A percentile compares a stretch with the other conserved stretches of the same genome.
Evolutionary conservation across 2,113 vertebrate genomes (phyloP).

Genomic region (Barbus barbus): DNA sequence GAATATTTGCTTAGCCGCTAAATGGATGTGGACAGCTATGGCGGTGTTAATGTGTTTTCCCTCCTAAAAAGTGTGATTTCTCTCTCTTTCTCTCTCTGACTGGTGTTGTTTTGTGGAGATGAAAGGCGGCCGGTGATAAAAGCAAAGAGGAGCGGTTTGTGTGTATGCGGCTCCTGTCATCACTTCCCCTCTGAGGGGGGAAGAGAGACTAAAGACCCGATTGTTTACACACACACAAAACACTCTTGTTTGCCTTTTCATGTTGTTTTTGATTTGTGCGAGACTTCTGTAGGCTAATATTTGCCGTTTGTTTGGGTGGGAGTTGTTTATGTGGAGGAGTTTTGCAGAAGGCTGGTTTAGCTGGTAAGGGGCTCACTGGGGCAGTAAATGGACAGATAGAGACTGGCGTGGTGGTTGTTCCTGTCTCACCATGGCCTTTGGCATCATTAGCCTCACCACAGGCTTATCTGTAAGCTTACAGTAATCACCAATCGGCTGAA

Average conservation of each 20-base stretch:
- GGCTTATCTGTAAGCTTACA: slow-evolving; percentile 18
- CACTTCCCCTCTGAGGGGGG: slow-evolving; percentile 37
- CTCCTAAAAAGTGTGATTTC: slow-evolving; percentile 62
- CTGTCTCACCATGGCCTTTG: slow-evolving; percentile 14
- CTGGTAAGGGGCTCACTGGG: slow-evolving; percentile 24
- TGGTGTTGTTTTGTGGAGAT: slow-evolving; percentile 68
- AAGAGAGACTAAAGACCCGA: slow-evolving; percentile 46
- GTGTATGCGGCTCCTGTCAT: slow-evolving; percentile 51
- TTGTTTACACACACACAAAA: slow-evolving; percentile 50
- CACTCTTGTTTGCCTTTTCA: slow-evolving; percentile 48
- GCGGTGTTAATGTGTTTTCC: slow-evolving; percentile 66
- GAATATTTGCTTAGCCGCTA: slow-evolving; percentile 73
- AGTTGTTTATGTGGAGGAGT: background rate
- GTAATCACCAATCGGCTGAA: slow-evolving; percentile 24
- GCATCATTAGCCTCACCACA: slow-evolving; percentile 22
- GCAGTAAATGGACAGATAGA: slow-evolving; percentile 40
- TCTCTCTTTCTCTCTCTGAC: slow-evolving; percentile 39
- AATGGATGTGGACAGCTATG: slow-evolving; percentile 69
- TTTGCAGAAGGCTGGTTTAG: background rate
- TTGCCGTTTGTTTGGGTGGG: slow-evolving; percentile 11
- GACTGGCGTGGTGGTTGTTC: slow-evolving; percentile 30
- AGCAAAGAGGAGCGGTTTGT: slow-evolving; percentile 58
- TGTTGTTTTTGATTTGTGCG: slow-evolving; percentile 53
- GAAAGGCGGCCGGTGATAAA: slow-evolving; percentile 67
- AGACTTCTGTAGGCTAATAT: slow-evolving; percentile 46